Evolutionary conservation across 2,113 vertebrate genomes (phyloP).

Genomic region (Anhinga rufa): DNA sequence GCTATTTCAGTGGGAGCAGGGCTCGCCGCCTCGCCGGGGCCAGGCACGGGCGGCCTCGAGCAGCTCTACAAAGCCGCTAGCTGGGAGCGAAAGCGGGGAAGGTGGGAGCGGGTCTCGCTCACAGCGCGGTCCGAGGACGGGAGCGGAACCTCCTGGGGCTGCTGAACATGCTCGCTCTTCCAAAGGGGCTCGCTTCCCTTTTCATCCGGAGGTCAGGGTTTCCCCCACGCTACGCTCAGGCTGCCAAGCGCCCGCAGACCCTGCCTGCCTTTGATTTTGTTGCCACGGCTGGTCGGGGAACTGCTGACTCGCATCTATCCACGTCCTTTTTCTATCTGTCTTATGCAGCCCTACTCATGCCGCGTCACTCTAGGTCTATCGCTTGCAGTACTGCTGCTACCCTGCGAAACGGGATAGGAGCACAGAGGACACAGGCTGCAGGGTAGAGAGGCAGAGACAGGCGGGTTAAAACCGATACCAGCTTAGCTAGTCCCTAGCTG

Average conservation of each 20-base stretch:
- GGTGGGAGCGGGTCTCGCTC: neutral
- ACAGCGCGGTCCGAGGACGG: neutral
- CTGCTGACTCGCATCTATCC: neutral
- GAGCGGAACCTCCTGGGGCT: rapidly evolving
- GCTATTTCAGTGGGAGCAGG: neutral
- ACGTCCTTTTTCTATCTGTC: neutral
- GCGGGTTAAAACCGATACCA: neutral
- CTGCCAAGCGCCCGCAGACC: rapidly evolving
- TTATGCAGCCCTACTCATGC: neutral
- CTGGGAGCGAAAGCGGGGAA: neutral
- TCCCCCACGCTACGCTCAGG: neutral
- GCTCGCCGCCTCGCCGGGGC: neutral
- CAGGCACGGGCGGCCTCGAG: neutral
- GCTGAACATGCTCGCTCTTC: neutral
- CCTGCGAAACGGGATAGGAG: neutral
- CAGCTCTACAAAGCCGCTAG: neutral
- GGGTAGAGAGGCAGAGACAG: neutral
- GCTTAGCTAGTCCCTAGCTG: neutral
- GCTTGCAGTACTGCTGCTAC: neutral
- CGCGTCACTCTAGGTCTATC: neutral
- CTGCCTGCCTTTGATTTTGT: neutral
- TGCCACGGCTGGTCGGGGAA: neutral
- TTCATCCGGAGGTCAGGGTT: no score
- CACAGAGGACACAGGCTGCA: neutral
- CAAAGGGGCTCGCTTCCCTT: neutral